Conservation (phyloP, 2,113 vertebrate genomes). For the Platichthys stellatus region DNA sequence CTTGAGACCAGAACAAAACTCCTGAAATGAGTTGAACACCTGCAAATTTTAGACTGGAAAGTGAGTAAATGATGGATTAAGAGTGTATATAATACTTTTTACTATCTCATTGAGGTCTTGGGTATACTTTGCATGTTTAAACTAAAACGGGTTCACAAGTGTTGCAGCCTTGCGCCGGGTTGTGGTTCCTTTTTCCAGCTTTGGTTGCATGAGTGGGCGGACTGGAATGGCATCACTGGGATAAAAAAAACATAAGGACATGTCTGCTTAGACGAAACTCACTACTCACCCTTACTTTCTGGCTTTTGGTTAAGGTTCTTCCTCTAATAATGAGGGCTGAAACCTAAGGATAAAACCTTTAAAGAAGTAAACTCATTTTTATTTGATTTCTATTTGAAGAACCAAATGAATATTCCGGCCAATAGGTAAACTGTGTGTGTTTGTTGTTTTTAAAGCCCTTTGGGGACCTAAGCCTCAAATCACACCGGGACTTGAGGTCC, state of each 20-base stretch:
- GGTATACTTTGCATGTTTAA: background rate
- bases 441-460: no score
- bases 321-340: no score
- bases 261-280: constrained; percentile 4
- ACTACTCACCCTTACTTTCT: no score
- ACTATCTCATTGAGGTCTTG: background rate
- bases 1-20: background rate
- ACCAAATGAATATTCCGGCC: background rate
- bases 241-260: constrained; percentile 30
- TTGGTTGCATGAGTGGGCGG: constrained; percentile 37
- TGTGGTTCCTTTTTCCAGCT: constrained; percentile 15
- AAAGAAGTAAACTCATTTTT: no score
- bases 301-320: no score
- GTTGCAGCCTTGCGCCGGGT: constrained; percentile 1
- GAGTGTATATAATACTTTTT: no score
- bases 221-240: constrained; percentile 24
- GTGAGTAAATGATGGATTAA: background rate
- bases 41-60: background rate
- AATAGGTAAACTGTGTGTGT: background rate
- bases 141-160: background rate
- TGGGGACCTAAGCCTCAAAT: no score
- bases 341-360: no score
- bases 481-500: no score
- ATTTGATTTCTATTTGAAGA: no score
- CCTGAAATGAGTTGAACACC: background rate